These are phyloP conservation scores for Invenusta paracnida DNA, from an alignment of 2,888 invertebrate genomes.

Conservation along the genomic window DNA sequence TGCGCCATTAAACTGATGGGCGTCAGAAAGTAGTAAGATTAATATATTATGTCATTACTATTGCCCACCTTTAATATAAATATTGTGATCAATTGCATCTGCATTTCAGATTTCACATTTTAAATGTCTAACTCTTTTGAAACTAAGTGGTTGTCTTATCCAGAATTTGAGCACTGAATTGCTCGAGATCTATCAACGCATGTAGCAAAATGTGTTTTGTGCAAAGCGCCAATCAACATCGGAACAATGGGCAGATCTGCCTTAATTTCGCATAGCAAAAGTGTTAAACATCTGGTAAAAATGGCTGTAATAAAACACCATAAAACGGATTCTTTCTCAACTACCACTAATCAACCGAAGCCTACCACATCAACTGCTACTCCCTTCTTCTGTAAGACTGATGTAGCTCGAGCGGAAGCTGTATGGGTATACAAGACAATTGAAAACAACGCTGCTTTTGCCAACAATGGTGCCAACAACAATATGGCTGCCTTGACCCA, in stretches of 20 bases:
- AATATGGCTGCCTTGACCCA: constrained; percentile 15
- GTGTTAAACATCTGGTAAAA: background rate
- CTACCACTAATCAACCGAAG: background rate
- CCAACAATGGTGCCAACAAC: background rate
- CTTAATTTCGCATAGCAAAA: background rate
- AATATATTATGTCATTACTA: background rate
- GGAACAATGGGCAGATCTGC: background rate
- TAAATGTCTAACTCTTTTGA: background rate
- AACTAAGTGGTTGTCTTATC: background rate
- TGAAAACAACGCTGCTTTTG: background rate
- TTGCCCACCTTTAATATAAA: background rate
- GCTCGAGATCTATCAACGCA: background rate
- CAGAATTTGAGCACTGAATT: background rate
- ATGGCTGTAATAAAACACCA: background rate
- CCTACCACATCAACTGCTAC: background rate
- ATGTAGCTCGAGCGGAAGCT: background rate
- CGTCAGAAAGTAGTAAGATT: too few species aligned
- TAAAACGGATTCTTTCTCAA: background rate
- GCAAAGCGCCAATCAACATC: background rate
- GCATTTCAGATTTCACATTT: background rate
- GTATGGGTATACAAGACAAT: background rate
- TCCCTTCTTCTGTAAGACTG: background rate
- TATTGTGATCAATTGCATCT: background rate
- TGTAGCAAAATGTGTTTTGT: background rate
- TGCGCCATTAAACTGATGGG: too few species aligned